Conservation (phyloP, 2,888 invertebrate species). For the Drosophila conformis region DNA sequence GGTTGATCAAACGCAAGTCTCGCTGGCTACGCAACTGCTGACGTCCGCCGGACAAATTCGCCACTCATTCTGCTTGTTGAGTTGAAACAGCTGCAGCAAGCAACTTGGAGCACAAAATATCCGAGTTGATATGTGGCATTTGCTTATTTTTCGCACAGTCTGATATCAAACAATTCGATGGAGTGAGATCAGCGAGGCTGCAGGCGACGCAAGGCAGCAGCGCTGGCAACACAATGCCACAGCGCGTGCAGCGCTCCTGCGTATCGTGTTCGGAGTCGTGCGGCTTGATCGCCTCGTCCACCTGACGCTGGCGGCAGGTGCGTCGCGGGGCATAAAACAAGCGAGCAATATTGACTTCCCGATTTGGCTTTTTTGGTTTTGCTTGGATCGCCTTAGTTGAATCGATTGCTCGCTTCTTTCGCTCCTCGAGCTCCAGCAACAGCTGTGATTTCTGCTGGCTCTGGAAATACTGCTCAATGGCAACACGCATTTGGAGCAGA, state of each 20-base stretch:
- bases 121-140: not conserved
- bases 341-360: not conserved
- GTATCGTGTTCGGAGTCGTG: not conserved
- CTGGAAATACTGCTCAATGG: slow-evolving; percentile 15
- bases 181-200: not conserved
- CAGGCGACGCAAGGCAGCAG: not conserved
- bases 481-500: slow-evolving; percentile 20
- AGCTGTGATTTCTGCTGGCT: not conserved
- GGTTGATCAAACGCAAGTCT: not conserved
- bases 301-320: slow-evolving; percentile 43
- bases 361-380: not conserved
- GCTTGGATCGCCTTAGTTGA: no score
- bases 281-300: not conserved
- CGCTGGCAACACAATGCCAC: slow-evolving; percentile 34
- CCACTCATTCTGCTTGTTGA: slow-evolving; percentile 16
- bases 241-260: slow-evolving; percentile 37
- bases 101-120: slow-evolving; percentile 37
- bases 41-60: not conserved
- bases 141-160: slow-evolving; percentile 53
- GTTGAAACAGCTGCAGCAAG: slow-evolving; percentile 11
- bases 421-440: not conserved
- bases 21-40: not conserved
- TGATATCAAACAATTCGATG: slow-evolving; percentile 30
- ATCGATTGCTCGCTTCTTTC: no score
- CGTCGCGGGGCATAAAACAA: slow-evolving; percentile 55